Conservation (phyloP, 2,888 invertebrate species). For the Drosophila nr. perissopoda region DNA sequence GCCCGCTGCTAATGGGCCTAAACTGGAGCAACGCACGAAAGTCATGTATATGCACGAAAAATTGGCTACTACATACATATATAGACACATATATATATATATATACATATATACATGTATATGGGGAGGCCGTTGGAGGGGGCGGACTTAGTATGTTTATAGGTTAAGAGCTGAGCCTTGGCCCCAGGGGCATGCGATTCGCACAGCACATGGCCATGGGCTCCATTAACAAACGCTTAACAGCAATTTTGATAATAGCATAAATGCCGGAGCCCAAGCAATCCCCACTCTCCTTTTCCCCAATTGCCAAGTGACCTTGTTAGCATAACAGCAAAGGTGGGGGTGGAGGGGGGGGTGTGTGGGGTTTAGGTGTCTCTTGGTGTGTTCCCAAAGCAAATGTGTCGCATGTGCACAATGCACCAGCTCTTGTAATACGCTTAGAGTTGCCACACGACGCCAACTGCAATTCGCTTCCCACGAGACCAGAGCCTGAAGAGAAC, state of each 20-base stretch:
- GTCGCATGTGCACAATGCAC: slow-evolving; percentile 15
- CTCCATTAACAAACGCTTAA: slow-evolving; percentile 63
- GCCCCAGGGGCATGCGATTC: slow-evolving; percentile 59
- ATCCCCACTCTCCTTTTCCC: not conserved
- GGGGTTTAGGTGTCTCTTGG: slow-evolving; percentile 6
- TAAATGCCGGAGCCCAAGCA: slow-evolving; percentile 39
- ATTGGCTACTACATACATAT: slow-evolving; percentile 53
- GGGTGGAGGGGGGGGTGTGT: accelerated
- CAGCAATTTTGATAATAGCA: slow-evolving; percentile 77
- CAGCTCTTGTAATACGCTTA: slow-evolving; percentile 36
- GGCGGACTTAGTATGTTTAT: slow-evolving; percentile 67
- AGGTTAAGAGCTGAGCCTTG: slow-evolving; percentile 80
- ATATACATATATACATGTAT: not conserved
- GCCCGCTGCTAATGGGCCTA: slow-evolving; percentile 60
- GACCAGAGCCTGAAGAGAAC: slow-evolving; percentile 22
- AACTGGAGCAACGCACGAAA: slow-evolving; percentile 80
- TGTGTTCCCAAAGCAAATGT: slow-evolving; percentile 28
- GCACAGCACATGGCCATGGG: slow-evolving; percentile 57
- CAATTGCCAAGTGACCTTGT: slow-evolving; percentile 71
- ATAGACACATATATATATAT: not conserved
- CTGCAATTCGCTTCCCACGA: slow-evolving; percentile 67
- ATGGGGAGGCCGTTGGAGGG: not conserved
- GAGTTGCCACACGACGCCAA: slow-evolving; percentile 56
- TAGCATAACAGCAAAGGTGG: slow-evolving; percentile 25
- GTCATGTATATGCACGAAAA: slow-evolving; percentile 74